Base-by-base conservation (phyloP, 2,888 invertebrate species). In the Dichetophora obliterata region DNA sequence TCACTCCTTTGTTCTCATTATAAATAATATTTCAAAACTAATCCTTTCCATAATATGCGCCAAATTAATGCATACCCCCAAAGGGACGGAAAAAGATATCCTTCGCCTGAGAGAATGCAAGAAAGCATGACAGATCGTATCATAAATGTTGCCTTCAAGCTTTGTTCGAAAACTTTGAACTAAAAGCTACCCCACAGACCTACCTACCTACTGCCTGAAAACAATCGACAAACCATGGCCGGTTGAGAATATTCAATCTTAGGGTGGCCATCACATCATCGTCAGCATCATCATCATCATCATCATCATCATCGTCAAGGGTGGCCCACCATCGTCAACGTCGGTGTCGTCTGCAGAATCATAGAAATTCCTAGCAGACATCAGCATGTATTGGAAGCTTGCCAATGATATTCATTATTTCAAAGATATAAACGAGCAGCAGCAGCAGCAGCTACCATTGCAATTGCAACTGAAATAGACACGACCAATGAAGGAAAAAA, bases 351-450 rank as follows among this genome's bases (percentile, higher is more conserved):
- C 43, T 43, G 43, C 43, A 43, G 43, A 2, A 11, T 22, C 22
- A 22, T 22, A 59, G 57, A 22, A 61, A 61, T 27, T 61, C 61
- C 63, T 31, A 11, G 34, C 34, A 31, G 63, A 57, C 59, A 71
- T 59, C 71, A 59, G 59, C 22, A 65, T 65, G 54, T 59, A 74
- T 65, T 74, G 73, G 73, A 74, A 27, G 63, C 73, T 63, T 74
- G 73, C 73, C 73, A 74, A 48, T 73, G 65, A 65, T 74, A 65
- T 74, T 74, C 73, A 74, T 74, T 74, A 74, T 50, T 74, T 74
- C n/a, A 34, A 48, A 48, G 14, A 48, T 37, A 73, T 73, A 61
- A 34, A 48, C 24, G 65, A 73, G 48, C 22, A 61, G 59, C 59
- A 61, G 59, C 54, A 73, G 48, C 22, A 61, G 59, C 59, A 61